Evolutionary conservation across 2,888 invertebrate genomes (phyloP).

Genomic region (Noctua pronuba): DNA sequence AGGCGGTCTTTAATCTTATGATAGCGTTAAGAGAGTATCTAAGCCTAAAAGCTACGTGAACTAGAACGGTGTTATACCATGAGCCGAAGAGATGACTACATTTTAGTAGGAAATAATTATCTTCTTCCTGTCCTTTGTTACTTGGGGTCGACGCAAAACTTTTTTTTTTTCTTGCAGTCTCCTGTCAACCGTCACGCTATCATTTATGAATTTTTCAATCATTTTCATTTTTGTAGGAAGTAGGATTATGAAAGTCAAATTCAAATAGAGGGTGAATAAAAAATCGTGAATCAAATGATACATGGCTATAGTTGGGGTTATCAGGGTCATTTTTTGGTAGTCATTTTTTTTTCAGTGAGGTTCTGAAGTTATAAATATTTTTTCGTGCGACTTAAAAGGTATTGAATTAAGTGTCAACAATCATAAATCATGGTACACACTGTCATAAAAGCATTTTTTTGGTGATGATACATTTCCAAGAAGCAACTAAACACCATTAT

Average conservation of each 20-base stretch:
- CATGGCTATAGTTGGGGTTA: too few relatives aligned
- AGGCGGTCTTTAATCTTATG: neutral
- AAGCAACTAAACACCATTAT: too few relatives aligned
- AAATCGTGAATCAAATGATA: too few relatives aligned
- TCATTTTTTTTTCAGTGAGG: too few relatives aligned
- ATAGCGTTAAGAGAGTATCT: neutral
- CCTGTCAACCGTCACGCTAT: neutral
- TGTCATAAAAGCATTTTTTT: too few relatives aligned
- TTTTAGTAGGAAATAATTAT: neutral
- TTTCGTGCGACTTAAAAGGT: too few relatives aligned
- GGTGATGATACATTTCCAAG: too few relatives aligned
- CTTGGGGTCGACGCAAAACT: neutral
- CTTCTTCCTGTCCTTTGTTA: neutral
- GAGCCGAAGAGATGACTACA: neutral
- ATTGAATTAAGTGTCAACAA: too few relatives aligned
- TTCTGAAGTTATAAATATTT: too few relatives aligned
- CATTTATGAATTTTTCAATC: neutral
- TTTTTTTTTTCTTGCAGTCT: neutral
- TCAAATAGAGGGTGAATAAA: too few relatives aligned
- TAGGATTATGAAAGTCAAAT: neutral
- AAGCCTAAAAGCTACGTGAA: neutral
- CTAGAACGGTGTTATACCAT: neutral
- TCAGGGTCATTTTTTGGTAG: too few relatives aligned
- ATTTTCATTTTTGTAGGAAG: neutral
- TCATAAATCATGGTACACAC: too few relatives aligned